Base-by-base conservation (phyloP, 2,797 vertebrate species). In the Apogon talboti region DNA sequence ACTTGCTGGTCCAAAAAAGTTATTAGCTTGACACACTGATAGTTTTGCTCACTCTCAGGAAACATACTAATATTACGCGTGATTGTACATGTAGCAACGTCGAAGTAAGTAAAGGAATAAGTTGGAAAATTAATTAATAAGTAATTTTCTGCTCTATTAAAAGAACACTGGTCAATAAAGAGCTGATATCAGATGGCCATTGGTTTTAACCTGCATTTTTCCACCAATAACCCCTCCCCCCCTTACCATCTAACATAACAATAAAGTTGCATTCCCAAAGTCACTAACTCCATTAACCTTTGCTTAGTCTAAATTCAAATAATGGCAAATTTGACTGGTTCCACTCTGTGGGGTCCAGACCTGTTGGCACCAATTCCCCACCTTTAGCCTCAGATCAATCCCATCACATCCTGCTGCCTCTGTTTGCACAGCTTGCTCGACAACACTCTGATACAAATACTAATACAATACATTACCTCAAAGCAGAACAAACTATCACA, bases 351-450 rank as follows among this genome's bases (percentile, higher is more conserved):
- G 79, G 78, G 71, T 89, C 83, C 90, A 91, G 90, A 85, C 87
- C 83, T 86, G 85, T 90, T 92, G 90, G 89, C 90, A 90, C 74
- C 79, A 86, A 76, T 69, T 78, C 48, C 80, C 69, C 75, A 89
- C 86, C 83, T 90, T 91, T 86, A 88, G 79, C 86, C 76, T 87
- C 83, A 80, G 73, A 85, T 87, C 84, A 85, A 68, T 78, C 79
- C 77, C 84, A 73, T 73, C 78, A 67, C 77, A 83, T 85, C 77
- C 74, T 74, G 73, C 51, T 44, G 11, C 21, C 78, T 75, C 68
- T 91, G 89, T 92, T 92, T 92, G 88, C 79, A 84, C 89, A 92
- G 89, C 91, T 92, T 89, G 90, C 78, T 66, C 79, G 64, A 67
- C 69, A 74, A 66, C 66, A 24, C 83, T 76, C 79, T 33, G 41